Base-by-base conservation (phyloP, 2,113 vertebrate species). In the Phalacrocorax pelagicus region DNA sequence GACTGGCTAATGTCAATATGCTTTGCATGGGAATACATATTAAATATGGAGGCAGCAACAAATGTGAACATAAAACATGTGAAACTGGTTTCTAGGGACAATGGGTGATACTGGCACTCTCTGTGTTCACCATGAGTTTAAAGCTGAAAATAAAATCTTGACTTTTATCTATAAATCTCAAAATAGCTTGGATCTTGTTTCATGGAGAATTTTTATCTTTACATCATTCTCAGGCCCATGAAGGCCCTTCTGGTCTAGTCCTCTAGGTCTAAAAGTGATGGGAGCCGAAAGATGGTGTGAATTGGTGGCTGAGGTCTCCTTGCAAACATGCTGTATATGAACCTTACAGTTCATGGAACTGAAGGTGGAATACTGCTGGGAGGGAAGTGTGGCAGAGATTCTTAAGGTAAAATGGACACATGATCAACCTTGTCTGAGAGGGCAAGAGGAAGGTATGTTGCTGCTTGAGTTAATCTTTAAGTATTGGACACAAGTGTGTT, bases 101-200 rank as follows among this genome's bases (percentile, higher is more conserved):
- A 10, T 63, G 21, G 5, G 10, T 52, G 26, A 38, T 52, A 19
- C 5, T 57, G 27, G 13, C 12, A 6, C 4, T 92, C n/a, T 80
- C 52, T 30, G 34, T 51, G 40, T 46, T 70, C 46, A 55, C 34
- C 0, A 0, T 32, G 44, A 82, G 4, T n/a, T 67, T 59, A 67
- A 83, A 80, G 12, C 11, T 58, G 23, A 36, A 90, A 66, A 40
- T n/a, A 67, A 63, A 80, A 73, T 44, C n/a, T 23, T 86, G 10
- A 15, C 23, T 88, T 71, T 54, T 61, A 32, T 16, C 30, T 34
- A 8, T 52, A 86, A 85, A 70, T 5, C 14, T 79, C 1, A 4
- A 22, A 70, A 42, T 20, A 82, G 5, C 20, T 58, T 44, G 8
- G 13, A 49, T 54, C 15, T 12, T 32, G 10, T 82, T 77, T 81